phyloP scores from a whole-genome alignment of 2,113 vertebrate species.

The Melanerpes aurifrons region DNA sequence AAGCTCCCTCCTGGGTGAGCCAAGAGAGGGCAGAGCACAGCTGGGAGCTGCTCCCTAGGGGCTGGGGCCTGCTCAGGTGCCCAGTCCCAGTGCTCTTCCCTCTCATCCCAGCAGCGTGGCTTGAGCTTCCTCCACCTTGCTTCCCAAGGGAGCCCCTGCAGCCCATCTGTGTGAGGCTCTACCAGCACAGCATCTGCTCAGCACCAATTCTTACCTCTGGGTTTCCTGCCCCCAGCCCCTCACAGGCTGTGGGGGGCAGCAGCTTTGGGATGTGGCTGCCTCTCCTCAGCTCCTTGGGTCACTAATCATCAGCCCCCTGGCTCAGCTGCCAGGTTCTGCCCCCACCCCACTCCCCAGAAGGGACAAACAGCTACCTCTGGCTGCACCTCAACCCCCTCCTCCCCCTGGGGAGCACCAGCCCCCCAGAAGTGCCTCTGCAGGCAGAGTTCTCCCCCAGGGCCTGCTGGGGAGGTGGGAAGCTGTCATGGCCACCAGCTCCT shows the following conservation, averaged over 20 bases:
- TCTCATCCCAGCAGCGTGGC: not conserved
- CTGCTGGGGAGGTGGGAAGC: not conserved
- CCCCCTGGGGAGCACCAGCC: too few species aligned
- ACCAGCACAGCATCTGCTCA: not conserved
- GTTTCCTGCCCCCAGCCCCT: not conserved
- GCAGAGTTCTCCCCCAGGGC: not conserved
- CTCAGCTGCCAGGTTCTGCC: not conserved
- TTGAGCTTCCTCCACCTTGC: not conserved
- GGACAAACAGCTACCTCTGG: not conserved
- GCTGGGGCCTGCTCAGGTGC: not conserved
- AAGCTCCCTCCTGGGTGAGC: not conserved
- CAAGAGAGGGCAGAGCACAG: not conserved
- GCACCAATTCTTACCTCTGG: not conserved
- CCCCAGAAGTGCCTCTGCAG: not conserved
- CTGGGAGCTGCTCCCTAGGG: not conserved
- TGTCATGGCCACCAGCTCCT: not conserved
- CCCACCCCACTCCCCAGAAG: not conserved
- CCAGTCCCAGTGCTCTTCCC: not conserved
- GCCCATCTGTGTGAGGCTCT: not conserved
- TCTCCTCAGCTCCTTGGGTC: not conserved
- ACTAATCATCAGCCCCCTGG: not conserved
- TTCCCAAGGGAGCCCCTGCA: not conserved
- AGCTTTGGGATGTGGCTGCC: too few species aligned
- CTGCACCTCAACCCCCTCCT: too few species aligned
- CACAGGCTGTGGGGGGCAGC: not conserved